Evolutionary conservation across 2,888 invertebrate species (phyloP).

Genomic region (Acanthosepion pharaonis): DNA sequence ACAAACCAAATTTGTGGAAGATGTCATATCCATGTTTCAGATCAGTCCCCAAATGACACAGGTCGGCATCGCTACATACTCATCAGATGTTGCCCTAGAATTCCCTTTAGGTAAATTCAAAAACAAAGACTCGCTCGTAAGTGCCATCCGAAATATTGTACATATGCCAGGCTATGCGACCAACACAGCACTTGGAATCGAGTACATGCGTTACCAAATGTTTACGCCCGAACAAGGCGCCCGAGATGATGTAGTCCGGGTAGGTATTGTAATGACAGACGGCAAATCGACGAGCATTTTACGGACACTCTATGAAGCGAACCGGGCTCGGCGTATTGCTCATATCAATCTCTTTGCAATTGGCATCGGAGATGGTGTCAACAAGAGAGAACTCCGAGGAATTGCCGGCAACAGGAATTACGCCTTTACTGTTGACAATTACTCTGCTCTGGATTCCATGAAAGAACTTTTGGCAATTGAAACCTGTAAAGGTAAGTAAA

Average conservation of each 20-base stretch:
- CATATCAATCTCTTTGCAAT: slow-evolving; percentile 64
- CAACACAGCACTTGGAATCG: slow-evolving; percentile 60
- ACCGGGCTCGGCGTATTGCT: slow-evolving; percentile 57
- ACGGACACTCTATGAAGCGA: slow-evolving; percentile 60
- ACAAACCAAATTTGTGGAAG: slow-evolving; percentile 66
- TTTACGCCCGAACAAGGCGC: slow-evolving; percentile 57
- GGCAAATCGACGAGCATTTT: slow-evolving; percentile 62
- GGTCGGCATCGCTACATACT: slow-evolving; percentile 68
- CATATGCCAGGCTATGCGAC: slow-evolving; percentile 60
- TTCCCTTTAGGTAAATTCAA: slow-evolving; percentile 60
- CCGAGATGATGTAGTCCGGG: slow-evolving; percentile 60
- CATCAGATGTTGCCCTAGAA: slow-evolving; percentile 56
- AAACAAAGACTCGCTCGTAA: slow-evolving; percentile 53
- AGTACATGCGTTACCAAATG: slow-evolving; percentile 60
- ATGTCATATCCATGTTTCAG: slow-evolving; percentile 66
- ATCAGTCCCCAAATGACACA: slow-evolving; percentile 63
- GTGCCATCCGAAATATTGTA: slow-evolving; percentile 56
- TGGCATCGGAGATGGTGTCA: slow-evolving; percentile 63
- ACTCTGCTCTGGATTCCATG: slow-evolving; percentile 61
- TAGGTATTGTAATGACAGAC: slow-evolving; percentile 67
- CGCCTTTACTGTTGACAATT: slow-evolving; percentile 61
- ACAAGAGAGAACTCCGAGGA: slow-evolving; percentile 60
- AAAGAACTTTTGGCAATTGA: slow-evolving; percentile 62
- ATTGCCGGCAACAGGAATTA: slow-evolving; percentile 64
- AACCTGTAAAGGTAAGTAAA: slow-evolving; percentile 61